Base-by-base conservation (phyloP, 2,888 invertebrate genomes). In the Xanthorhoe spadicearia region DNA sequence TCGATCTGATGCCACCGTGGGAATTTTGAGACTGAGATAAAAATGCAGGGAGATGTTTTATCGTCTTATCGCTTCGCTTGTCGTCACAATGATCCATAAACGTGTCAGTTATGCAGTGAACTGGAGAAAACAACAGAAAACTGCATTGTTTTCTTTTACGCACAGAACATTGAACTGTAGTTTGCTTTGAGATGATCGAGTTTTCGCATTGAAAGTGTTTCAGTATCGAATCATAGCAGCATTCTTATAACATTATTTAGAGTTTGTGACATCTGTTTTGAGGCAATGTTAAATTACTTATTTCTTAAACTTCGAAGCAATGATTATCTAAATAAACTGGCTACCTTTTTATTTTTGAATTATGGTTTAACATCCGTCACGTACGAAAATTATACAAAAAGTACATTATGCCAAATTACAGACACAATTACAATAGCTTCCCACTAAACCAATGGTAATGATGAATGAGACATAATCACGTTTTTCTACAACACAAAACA, bases 1-100 rank as follows among this genome's bases (percentile, higher is more conserved):
- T 76, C 73, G 72, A 74, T 81, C 81, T 75, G 65, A 73, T 69
- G 75, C 63, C n/a, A n/a, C n/a, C 82, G 82, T 84, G 84, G 75
- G 84, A 84, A 83, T 74, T 66, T 57, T 61, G 60, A 71, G 64
- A 58, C 63, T 60, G 55, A 69, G 77, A 77, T 79, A 80, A 73
- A 64, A 68, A 55, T 49, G n/a, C 48, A 43, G 23, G 54, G 58
- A 64, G 74, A 69, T 65, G 54, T 74, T 74, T 78, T 78, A 77
- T 77, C 75, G 71, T 48, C 49, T 77, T 78, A 76, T 77, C 75
- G 61, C 61, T 68, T 54, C 71, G 66, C 69, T 74, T 70, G 72
- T 76, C 62, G 61, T 72, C 67, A 74, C 69, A 73, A 73, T 71
- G 63, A 73, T 66, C 53, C 58, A 68, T 66, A 64, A 65, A 72